Evolutionary conservation across 1,140 invertebrate genomes (phyloP).

Genomic region (Rhagoletis pomonella): DNA sequence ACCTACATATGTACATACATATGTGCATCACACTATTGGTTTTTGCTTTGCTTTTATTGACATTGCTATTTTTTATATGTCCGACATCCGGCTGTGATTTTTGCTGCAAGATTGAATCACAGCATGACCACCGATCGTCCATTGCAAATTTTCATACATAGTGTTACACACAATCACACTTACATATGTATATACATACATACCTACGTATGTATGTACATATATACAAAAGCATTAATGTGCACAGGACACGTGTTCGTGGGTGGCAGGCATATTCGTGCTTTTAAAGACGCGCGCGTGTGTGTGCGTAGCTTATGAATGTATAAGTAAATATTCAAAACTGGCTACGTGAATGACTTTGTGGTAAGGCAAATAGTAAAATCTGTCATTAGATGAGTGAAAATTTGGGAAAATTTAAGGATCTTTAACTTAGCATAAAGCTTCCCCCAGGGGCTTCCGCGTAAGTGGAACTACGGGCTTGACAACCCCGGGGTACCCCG

Average conservation of each 20-base stretch:
- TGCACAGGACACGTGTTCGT: no score
- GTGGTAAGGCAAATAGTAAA: neutral
- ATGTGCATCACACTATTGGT: neutral
- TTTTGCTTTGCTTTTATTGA: slow-evolving; percentile 26
- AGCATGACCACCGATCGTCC: slow-evolving; percentile 64
- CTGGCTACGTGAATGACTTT: neutral
- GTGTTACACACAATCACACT: neutral
- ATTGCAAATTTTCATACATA: neutral
- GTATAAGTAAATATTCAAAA: neutral
- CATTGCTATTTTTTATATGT: slow-evolving; percentile 45
- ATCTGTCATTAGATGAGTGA: neutral
- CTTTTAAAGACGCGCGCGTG: no score
- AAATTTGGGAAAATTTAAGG: neutral
- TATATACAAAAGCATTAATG: no score
- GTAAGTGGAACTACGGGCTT: no score
- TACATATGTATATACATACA: neutral
- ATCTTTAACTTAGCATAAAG: neutral
- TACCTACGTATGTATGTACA: neutral
- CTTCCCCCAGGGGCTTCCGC: no score
- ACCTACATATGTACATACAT: neutral
- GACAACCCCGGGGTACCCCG: no score
- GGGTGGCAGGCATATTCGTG: no score
- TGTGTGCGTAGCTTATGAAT: neutral
- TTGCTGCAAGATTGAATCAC: slow-evolving; percentile 71
- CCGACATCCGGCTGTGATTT: slow-evolving; percentile 50